Percentiles rank a stretch among this genome's conserved stretches.
These are phyloP conservation scores for Meleagris gallopavo DNA, from an alignment of 2,113 vertebrate species.

Conservation along the genomic window DNA sequence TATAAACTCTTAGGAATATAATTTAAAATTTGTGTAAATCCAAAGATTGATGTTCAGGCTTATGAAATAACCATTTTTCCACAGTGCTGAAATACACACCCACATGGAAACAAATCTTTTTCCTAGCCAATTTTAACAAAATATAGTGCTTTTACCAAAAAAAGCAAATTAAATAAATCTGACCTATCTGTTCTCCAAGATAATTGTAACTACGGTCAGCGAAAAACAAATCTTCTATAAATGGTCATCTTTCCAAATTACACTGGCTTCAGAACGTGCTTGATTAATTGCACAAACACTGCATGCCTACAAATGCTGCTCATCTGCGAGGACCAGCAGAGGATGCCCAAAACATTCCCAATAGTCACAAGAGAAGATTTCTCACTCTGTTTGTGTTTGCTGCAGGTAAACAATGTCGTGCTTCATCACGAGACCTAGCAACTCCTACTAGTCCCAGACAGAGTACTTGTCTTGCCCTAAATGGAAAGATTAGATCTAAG, in stretches of 20 bases:
- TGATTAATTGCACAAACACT: slow-evolving; percentile 45
- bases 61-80: slow-evolving; percentile 57
- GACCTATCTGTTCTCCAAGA: background rate
- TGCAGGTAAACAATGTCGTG: slow-evolving; percentile 20
- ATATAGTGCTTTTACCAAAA: slow-evolving; percentile 43
- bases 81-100: slow-evolving; percentile 32
- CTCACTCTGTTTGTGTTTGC: background rate
- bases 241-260: slow-evolving; percentile 65
- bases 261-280: background rate
- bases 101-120: slow-evolving; percentile 45
- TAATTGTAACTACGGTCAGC: slow-evolving; percentile 37
- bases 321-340: background rate
- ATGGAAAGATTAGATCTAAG: background rate
- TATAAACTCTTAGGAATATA: slow-evolving; percentile 61
- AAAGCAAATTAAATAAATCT: slow-evolving; percentile 46
- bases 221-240: slow-evolving; percentile 63
- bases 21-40: slow-evolving; percentile 61
- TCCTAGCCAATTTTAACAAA: background rate
- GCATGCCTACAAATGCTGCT: background rate
- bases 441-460: background rate
- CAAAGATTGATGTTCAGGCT: slow-evolving; percentile 54
- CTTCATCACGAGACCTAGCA: background rate
- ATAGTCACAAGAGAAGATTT: background rate
- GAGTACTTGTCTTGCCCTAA: background rate
- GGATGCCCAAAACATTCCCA: background rate